Evolutionary conservation across 1,140 invertebrate genomes (phyloP), one percentile per base, ranked within the genome.

Genomic region (Leguminivora glycinivorella): DNA sequence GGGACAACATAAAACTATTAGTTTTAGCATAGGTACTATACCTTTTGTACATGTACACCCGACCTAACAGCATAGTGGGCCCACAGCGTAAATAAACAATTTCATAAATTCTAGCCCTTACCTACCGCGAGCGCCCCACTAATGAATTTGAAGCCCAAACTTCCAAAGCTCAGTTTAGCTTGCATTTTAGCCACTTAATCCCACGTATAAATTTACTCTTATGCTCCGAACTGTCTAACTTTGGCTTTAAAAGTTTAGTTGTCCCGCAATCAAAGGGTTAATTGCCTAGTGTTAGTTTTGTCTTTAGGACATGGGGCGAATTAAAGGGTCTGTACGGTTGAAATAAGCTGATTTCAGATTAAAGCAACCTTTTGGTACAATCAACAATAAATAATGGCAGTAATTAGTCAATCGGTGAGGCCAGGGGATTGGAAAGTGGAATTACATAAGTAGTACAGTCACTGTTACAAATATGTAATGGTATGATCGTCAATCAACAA

Each of bases 191-290:
- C 47, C 19, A 52, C 47, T 52, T 52, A 52, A 52, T 52, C 19
- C 19, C 1, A 52, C 47, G 47, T 52, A 52, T 52, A 52, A 52
- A 52, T 52, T 52, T 22, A 52, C 47, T 52, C 47, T 52, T 52
- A 52, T 52, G 47, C 47, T 22, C 47, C 7, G 19, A 52, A 22
- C 47, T 52, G 47, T 52, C 47, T 52, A 52, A 52, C 47, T 52
- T 52, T 52, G 47, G 47, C 47, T 52, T 52, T 52, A 52, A 52
- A 52, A 52, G 47, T 52, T 52, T 52, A 52, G 47, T 9, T 52
- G 7, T 52, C 4, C 47, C 47, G 47, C 47, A 52, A 52, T 52
- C 47, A 52, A 22, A 22, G 47, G 47, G 19, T 52, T 52, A 22
- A 52, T 52, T 52, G 47, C 19, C 43, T 52, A 52, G 47, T 52